These are phyloP conservation scores for Drosophila ficusphila DNA, from an alignment of 1,140 invertebrate species.

Conservation along the genomic window DNA sequence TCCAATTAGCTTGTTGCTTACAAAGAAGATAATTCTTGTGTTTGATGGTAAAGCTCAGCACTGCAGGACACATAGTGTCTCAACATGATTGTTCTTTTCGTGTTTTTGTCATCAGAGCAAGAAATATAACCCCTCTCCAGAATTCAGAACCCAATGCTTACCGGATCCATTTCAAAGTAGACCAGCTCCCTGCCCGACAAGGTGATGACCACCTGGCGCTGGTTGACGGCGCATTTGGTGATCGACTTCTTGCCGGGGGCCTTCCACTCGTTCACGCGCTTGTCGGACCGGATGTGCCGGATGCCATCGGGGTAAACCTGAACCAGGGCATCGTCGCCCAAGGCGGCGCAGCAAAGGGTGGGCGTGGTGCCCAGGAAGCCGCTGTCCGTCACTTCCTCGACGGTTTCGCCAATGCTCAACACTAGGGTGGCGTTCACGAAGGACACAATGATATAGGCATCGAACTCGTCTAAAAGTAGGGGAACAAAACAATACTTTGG, in stretches of 20 bases:
- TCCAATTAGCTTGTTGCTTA: slow-evolving; percentile 6
- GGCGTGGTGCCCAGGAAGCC: slow-evolving; percentile 99
- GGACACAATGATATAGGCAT: slow-evolving; percentile 99
- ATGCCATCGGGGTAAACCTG: slow-evolving; percentile 99
- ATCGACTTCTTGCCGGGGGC: slow-evolving; percentile 98
- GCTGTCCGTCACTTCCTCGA: slow-evolving; percentile 99
- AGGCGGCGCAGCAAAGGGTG: slow-evolving; percentile 97
- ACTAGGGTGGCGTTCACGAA: slow-evolving; percentile 99
- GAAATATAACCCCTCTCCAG: too few relatives aligned
- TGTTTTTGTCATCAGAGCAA: slow-evolving; percentile 83
- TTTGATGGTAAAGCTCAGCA: slow-evolving; percentile 63
- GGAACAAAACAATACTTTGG: slow-evolving; percentile 13
- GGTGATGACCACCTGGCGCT: slow-evolving; percentile 99
- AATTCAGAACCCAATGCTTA: slow-evolving; percentile 86
- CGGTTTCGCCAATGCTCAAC: slow-evolving; percentile 99
- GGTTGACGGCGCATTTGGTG: slow-evolving; percentile 99
- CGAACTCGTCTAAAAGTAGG: slow-evolving; percentile 87
- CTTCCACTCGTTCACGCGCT: slow-evolving; percentile 99
- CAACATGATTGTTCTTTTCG: slow-evolving; percentile 83
- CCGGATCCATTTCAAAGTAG: slow-evolving; percentile 99
- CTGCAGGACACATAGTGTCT: slow-evolving; percentile 84
- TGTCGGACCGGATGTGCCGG: slow-evolving; percentile 98
- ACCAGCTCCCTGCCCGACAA: slow-evolving; percentile 98
- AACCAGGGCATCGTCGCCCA: slow-evolving; percentile 98
- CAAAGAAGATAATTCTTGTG: background rate